Evolutionary conservation across 1,140 invertebrate genomes (phyloP).

Genomic region (Platyscapa corneri): DNA sequence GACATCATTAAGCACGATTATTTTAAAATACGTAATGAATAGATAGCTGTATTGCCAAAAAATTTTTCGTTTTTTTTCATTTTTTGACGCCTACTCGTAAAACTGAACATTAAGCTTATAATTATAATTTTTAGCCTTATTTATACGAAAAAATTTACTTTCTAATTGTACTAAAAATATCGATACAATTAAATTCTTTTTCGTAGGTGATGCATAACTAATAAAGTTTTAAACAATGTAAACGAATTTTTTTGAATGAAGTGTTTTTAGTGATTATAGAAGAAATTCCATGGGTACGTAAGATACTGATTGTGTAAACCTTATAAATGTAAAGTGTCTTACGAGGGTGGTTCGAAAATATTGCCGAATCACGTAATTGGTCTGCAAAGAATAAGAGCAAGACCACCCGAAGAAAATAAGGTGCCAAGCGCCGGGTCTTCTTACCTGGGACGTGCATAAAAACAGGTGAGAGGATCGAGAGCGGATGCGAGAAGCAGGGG

Average conservation of each 20-base stretch:
- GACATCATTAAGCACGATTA: no score
- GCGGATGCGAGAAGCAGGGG: conserved; percentile 15
- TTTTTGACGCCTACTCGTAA: no score
- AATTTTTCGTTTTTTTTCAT: no score
- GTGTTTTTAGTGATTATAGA: no score
- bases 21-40: no score
- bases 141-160: no score
- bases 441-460: conserved; percentile 19
- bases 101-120: neutral
- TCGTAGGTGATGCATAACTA: neutral
- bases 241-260: neutral
- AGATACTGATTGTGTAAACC: neutral
- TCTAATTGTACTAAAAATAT: neutral
- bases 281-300: neutral
- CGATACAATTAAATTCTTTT: neutral
- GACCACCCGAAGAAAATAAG: neutral
- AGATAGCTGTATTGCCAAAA: no score
- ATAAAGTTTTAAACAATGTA: neutral
- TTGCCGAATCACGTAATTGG: conserved; percentile 34
- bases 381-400: neutral
- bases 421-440: conserved; percentile 34
- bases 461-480: conserved; percentile 26
- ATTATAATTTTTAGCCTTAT: neutral
- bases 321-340: neutral
- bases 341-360: neutral